Evolutionary conservation across 2,888 invertebrate species (phyloP).

Genomic region (Clusia tigrina): DNA sequence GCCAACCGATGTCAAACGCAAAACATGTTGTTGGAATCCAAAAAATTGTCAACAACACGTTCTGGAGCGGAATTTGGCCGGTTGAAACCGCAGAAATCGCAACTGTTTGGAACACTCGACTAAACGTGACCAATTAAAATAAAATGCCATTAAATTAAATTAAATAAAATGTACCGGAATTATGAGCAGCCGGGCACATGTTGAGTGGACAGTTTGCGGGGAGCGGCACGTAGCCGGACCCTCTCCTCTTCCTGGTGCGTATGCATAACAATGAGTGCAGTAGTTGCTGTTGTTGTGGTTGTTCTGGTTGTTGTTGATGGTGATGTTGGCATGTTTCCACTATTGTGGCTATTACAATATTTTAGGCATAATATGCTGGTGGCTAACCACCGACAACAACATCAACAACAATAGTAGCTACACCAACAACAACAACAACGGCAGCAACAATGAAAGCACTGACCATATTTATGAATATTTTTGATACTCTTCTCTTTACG

Average conservation of each 20-base stretch:
- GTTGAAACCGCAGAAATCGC: constrained; percentile 49
- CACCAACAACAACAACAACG: too few relatives aligned
- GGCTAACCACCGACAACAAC: constrained; percentile 41
- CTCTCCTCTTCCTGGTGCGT: too few relatives aligned
- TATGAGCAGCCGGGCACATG: too few relatives aligned
- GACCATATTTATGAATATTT: neutral
- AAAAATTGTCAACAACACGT: constrained; percentile 47
- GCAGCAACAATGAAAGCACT: too few relatives aligned
- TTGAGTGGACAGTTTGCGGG: too few relatives aligned
- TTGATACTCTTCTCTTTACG: neutral
- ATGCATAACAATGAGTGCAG: neutral
- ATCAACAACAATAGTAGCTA: constrained; percentile 8
- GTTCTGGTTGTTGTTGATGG: constrained; percentile 17
- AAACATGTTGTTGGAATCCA: neutral
- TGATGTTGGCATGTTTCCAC: neutral
- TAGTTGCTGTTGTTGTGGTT: constrained; percentile 17
- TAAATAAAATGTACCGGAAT: constrained; percentile 35
- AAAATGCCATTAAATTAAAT: constrained; percentile 29
- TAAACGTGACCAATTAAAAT: constrained; percentile 39
- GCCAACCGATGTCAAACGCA: neutral
- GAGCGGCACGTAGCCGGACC: too few relatives aligned
- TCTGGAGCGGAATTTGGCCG: constrained; percentile 24
- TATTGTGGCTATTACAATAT: constrained; percentile 26
- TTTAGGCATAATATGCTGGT: constrained; percentile 35
- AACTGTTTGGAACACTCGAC: constrained; percentile 42